Percentiles rank a stretch among this genome's conserved stretches.
Evolutionary conservation across 2,113 vertebrate genomes (phyloP).

Genomic region (Platysternon megacephalum): DNA sequence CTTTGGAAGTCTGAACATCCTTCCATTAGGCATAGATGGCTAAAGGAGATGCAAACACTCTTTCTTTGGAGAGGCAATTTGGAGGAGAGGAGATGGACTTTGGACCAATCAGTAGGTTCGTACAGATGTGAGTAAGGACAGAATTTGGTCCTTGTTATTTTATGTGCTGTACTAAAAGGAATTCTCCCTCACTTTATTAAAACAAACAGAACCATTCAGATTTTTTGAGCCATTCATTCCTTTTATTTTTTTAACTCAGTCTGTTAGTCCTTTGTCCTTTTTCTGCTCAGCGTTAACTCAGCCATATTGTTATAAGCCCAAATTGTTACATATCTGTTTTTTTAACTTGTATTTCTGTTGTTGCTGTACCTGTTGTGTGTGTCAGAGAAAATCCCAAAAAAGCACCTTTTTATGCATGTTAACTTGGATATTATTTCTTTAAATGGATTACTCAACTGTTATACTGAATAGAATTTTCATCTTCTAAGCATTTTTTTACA

Average conservation of each 20-base stretch:
- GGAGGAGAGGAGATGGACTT: conserved; percentile 68
- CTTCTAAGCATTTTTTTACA: conserved; percentile 28
- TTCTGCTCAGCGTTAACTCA: background rate
- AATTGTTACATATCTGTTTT: background rate
- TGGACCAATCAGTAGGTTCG: background rate
- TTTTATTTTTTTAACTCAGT: background rate
- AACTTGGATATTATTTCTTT: conserved; percentile 52
- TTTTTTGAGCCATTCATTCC: conserved; percentile 1
- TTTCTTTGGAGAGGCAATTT: conserved; percentile 55
- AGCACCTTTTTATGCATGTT: conserved; percentile 9
- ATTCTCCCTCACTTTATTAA: background rate
- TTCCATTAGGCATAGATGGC: conserved; percentile 70
- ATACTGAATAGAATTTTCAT: conserved; percentile 37
- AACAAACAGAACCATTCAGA: background rate
- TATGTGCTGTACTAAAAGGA: background rate
- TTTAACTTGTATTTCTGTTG: background rate
- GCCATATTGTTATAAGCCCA: background rate
- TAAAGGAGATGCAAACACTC: conserved; percentile 63
- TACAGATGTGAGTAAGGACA: background rate
- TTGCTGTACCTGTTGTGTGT: background rate
- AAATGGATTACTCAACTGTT: conserved; percentile 33
- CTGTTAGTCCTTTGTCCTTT: background rate
- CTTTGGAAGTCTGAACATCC: conserved; percentile 66
- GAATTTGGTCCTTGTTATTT: conserved; percentile 28
- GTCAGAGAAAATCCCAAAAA: background rate